Evolutionary conservation across 2,888 invertebrate species (phyloP), one percentile per base, ranked within the genome.

Genomic region (Piscicola geometra): DNA sequence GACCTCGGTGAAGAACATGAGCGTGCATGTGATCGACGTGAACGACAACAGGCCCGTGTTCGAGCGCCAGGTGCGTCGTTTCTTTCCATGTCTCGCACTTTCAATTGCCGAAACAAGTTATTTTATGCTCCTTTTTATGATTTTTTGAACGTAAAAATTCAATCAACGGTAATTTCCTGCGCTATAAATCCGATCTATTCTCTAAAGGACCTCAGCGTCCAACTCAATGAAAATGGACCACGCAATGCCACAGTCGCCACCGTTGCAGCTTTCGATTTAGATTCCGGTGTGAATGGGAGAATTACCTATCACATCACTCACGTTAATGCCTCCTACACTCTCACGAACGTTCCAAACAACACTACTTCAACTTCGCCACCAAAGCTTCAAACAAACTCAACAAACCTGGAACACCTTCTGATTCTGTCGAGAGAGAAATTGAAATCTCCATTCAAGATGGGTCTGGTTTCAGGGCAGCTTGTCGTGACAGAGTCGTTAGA

Each of bases 1-100:
- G 21, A 69, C 41, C 15, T 70, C 75, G 30, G 9, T 30, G 28
- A 21, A 52, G 33, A 69, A 52, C 25, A 36, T 68, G 0, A 50
- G 47, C 12, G 47, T 66, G 30, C 68, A 60, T 64, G 52, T 76
- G n/a, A 36, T 64, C 41, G 76, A 76, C 50, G 64, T 25, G 15
- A 71, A 76, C 50, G 76, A 76, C 50, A 76, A 76, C 56, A 1
- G 21, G 2, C 76, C 76, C 15, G 41, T 52, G 15, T 76, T 76
- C 60, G 28, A 47, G 3, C 60, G n/a, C 12, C 21, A 56, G 60
- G 60, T 56, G 60, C 9, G 60, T 52, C 28, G n/a, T 1, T 67
- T 1, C 21, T n/a, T 18, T 60, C n/a, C 60, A 60, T 30, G 25
- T 60, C 12, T 30, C 18, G 12, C n/a, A 60, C 1, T 30, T 1